phyloP scores from a whole-genome alignment of 1,140 invertebrate species.

The Bombus vancouverensis region DNA sequence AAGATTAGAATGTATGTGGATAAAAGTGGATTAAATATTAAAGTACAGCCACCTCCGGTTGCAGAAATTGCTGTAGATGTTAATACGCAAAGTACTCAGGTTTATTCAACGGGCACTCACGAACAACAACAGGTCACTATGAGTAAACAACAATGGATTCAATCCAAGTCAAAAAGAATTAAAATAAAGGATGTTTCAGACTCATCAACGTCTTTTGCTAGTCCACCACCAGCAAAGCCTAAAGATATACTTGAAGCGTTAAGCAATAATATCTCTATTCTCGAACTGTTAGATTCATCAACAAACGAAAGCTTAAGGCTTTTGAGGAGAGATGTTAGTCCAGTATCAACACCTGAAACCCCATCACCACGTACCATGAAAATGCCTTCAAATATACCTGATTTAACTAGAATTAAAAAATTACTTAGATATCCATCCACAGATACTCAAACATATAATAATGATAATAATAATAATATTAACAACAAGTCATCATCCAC shows the following conservation, averaged over 20 bases:
- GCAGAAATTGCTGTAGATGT: constrained; percentile 60
- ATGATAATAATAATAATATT: constrained; percentile 1
- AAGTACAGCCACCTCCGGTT: constrained; percentile 48
- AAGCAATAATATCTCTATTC: constrained; percentile 68
- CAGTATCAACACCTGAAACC: constrained; percentile 80
- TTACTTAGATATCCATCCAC: constrained; percentile 54
- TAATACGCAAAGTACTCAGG: constrained; percentile 72
- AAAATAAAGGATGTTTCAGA: constrained; percentile 75
- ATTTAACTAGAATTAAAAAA: constrained; percentile 55
- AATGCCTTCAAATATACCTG: constrained; percentile 75
- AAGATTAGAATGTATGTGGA: constrained; percentile 53
- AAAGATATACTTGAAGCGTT: constrained; percentile 46
- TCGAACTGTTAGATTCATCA: constrained; percentile 76
- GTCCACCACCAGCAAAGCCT: constrained; percentile 70
- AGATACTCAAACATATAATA: constrained; percentile 32
- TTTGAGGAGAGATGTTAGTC: constrained; percentile 66
- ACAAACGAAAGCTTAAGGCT: constrained; percentile 51
- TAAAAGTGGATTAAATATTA: constrained; percentile 43
- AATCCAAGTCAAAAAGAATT: constrained; percentile 46
- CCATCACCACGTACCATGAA: constrained; percentile 77
- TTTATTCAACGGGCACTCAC: background rate
- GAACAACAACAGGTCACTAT: background rate
- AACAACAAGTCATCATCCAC: constrained; percentile 28
- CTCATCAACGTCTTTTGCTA: constrained; percentile 78
- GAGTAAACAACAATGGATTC: constrained; percentile 60